Evolutionary conservation across 2,113 vertebrate species (phyloP), one percentile per base, ranked within the genome.

Genomic region (Machaerirhynchus nigripectus): DNA sequence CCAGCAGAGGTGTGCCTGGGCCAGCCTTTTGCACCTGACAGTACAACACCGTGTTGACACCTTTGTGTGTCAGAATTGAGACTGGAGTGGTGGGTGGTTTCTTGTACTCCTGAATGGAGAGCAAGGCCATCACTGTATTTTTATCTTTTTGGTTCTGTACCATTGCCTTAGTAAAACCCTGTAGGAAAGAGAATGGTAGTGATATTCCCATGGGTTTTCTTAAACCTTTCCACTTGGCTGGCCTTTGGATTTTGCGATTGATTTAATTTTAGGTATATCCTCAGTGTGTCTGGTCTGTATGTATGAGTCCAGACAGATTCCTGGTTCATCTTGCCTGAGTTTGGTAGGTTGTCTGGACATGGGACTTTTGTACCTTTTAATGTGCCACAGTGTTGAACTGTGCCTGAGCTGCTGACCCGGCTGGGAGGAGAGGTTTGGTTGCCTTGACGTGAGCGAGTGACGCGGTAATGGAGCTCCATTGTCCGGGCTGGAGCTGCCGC

Each of bases 391-490:
- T 9, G 5, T 16, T 75, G 74, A 78, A 21, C n/a, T 63, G 47
- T 86, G 33, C n/a, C n/a, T 33, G 68, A 84, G 87, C 42, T 89
- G 85, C 44, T 53, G 84, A 47, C 18, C 15, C 1, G 3, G 24
- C 64, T 53, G 70, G 79, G 61, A 61, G 60, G 55, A 31, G 37
- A 49, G 35, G 21, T 87, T 74, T 65, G 40, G 40, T 59, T 84
- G 83, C 46, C 18, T 14, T 49, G 76, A 9, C 0, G 0, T 33
- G 67, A 47, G 0, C 30, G 67, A 47, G 27, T 27, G 68, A 55
- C 8, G 11, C 0, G 0, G 56, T 17, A 55, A 30, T 30, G 64
- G 84, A 46, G 65, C 26, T 71, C 6, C 42, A 7, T 75, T 65
- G 74, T 63, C 56, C 12, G 20, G 68, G 50, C 52, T 46, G 88